phyloP scores from a whole-genome alignment of 2,113 vertebrate species.

The Sciurus niger region DNA sequence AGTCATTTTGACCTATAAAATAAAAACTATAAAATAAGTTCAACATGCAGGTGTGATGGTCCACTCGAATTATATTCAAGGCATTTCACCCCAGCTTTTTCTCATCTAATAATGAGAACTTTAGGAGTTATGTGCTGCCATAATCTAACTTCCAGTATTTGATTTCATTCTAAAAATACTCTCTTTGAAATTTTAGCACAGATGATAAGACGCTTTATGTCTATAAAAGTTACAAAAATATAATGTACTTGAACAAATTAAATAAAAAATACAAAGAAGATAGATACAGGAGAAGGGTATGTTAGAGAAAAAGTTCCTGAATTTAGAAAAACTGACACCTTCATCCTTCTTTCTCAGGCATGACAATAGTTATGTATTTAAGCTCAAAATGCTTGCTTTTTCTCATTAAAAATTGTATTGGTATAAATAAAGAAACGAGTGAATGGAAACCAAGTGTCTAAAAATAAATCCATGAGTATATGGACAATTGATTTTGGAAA shows the following conservation, averaged over 20 bases:
- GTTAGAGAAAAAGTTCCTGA: not conserved
- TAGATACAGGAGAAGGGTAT: not conserved
- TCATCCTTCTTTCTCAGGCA: not conserved
- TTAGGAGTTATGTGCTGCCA: not conserved
- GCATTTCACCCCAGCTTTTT: not conserved
- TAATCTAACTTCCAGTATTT: not conserved
- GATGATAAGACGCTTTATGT: not conserved
- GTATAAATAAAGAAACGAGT: not conserved
- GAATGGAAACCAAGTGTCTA: not conserved
- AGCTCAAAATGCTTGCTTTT: not conserved
- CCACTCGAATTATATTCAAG: not conserved
- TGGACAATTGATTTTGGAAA: not conserved
- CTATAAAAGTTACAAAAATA: not conserved
- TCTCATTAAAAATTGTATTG: not conserved
- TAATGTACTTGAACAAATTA: not conserved
- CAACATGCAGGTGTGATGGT: not conserved
- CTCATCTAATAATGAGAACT: not conserved
- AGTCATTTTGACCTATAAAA: not conserved
- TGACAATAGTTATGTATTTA: not conserved
- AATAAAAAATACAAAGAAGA: too few species aligned
- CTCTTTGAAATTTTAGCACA: not conserved
- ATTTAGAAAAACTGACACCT: not conserved
- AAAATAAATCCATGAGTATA: not conserved
- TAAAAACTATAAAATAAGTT: not conserved
- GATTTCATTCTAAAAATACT: not conserved